Conservation (phyloP, 2,888 invertebrate genomes). For the Ectemnius continuus region DNA sequence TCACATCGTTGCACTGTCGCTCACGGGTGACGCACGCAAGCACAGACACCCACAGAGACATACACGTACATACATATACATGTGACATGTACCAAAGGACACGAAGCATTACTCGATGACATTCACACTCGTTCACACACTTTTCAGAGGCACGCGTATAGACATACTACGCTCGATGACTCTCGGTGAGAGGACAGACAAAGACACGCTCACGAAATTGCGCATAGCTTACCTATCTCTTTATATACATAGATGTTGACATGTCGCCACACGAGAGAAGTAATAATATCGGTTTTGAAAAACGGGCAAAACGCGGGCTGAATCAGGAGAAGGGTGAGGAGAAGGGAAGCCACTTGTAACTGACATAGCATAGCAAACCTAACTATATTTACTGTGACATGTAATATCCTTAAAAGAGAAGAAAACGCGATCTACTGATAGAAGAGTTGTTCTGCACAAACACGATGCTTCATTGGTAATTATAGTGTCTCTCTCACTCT, state of each 20-base stretch:
- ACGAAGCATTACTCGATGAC: neutral
- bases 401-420: constrained; percentile 66
- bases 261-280: constrained; percentile 34
- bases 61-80: constrained; percentile 8
- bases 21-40: constrained; percentile 1
- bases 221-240: constrained; percentile 71
- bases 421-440: constrained; percentile 66
- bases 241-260: constrained; percentile 65
- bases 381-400: constrained; percentile 74
- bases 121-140: constrained; percentile 16
- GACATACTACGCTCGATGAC: neutral
- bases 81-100: neutral
- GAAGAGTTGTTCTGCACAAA: constrained; percentile 74
- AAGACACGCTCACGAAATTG: constrained; percentile 41
- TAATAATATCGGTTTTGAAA: constrained; percentile 18
- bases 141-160: constrained; percentile 2
- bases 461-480: constrained; percentile 73
- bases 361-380: constrained; percentile 67
- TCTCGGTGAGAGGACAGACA: constrained; percentile 8
- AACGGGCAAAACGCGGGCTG: constrained; percentile 15
- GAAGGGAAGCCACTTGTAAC: constrained; percentile 60
- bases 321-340: constrained; percentile 36
- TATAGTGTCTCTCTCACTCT: constrained; percentile 63
- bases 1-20: constrained; percentile 15
- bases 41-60: constrained; percentile 20